These are phyloP conservation scores for Dermatophagoides farinae DNA, from an alignment of 1,140 invertebrate genomes.

Conservation along the genomic window DNA sequence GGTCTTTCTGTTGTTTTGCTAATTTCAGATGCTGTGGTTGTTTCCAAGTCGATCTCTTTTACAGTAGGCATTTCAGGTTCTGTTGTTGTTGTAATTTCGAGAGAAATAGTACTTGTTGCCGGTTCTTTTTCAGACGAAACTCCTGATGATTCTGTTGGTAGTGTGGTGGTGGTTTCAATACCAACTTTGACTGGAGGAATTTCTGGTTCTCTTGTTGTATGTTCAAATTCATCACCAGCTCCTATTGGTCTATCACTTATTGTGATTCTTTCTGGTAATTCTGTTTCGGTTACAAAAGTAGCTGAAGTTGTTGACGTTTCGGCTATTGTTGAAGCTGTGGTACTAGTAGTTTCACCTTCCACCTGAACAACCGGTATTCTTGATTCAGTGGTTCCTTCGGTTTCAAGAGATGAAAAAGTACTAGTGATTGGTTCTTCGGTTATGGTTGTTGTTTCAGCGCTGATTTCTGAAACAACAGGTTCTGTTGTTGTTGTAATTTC, in stretches of 20 bases:
- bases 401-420: no score
- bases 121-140: not conserved
- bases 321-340: no score
- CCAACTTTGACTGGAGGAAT: no score
- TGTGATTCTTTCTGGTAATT: not conserved
- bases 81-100: not conserved
- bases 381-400: no score
- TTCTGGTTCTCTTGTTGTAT: not conserved
- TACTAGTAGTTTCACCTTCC: no score
- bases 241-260: not conserved
- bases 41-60: not conserved
- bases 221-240: not conserved
- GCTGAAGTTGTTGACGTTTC: not conserved
- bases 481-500: not conserved
- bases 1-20: not conserved
- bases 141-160: not conserved
- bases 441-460: no score
- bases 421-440: no score
- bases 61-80: not conserved
- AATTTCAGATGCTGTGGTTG: not conserved
- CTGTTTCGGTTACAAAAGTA: not conserved
- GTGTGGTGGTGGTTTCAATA: no score
- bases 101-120: no score
- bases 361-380: no score
- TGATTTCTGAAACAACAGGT: no score